These are phyloP conservation scores for Drepana falcataria DNA, from an alignment of 2,888 invertebrate genomes.

Conservation along the genomic window DNA sequence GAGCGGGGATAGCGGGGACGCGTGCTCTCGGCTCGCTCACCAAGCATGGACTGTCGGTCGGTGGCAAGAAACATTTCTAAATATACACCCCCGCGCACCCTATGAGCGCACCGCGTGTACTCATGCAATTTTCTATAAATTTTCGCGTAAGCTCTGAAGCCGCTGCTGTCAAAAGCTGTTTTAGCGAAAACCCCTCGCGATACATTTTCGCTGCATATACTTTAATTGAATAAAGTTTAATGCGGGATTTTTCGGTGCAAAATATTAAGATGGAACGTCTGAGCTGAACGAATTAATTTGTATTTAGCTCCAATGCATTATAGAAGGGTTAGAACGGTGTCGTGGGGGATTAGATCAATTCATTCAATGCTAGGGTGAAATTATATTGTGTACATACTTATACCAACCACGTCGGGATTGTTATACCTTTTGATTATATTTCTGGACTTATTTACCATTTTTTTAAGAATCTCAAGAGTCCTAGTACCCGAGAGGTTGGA, in stretches of 20 bases:
- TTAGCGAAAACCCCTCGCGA: conserved; percentile 52
- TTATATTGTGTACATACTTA: neutral
- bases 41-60: conserved; percentile 61
- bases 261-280: conserved; percentile 1
- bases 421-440: no score
- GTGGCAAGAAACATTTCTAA: conserved; percentile 62
- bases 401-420: neutral
- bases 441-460: no score
- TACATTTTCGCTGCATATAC: conserved; percentile 39
- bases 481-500: no score
- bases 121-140: conserved; percentile 66
- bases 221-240: conserved; percentile 67
- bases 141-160: conserved; percentile 73
- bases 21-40: conserved; percentile 52
- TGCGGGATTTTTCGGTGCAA: conserved; percentile 24
- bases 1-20: conserved; percentile 30
- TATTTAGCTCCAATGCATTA: conserved; percentile 2
- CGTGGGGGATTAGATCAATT: neutral
- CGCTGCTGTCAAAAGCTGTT: conserved; percentile 73
- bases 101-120: conserved; percentile 5
- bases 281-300: neutral
- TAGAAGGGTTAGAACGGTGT: conserved; percentile 5
- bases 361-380: neutral
- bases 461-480: no score
- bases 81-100: conserved; percentile 73